Evolutionary conservation across 2,113 vertebrate genomes (phyloP).

Genomic region (Hemicordylus capensis): DNA sequence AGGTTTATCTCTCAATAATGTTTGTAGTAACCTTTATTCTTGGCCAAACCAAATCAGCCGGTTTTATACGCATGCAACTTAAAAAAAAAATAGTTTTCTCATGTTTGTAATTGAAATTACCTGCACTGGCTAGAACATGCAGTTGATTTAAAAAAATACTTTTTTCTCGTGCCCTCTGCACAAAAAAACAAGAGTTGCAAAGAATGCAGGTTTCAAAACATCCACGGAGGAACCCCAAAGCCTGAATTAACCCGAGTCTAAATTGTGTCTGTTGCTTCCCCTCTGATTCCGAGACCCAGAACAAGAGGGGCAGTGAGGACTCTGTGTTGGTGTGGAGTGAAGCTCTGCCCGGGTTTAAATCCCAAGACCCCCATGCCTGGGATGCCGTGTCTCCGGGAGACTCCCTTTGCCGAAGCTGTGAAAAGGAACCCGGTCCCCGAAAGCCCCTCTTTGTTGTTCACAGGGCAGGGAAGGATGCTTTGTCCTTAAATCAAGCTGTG

Average conservation of each 20-base stretch:
- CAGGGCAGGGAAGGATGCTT: not conserved
- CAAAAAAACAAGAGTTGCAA: not conserved
- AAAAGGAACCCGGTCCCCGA: too few species aligned
- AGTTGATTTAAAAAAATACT: not conserved
- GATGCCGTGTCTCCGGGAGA: not conserved
- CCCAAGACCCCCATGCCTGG: not conserved
- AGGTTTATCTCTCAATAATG: not conserved
- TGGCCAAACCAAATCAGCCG: not conserved
- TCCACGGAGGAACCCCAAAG: not conserved
- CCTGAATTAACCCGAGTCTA: not conserved
- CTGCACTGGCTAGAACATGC: not conserved
- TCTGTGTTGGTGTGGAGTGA: not conserved
- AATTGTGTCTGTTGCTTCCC: not conserved
- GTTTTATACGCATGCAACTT: not conserved
- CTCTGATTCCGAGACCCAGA: rapidly evolving
- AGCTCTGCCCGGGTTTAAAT: not conserved
- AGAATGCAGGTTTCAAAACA: not conserved
- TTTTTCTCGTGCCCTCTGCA: not conserved
- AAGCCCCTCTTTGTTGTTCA: not conserved
- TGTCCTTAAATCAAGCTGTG: not conserved
- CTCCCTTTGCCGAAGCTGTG: not conserved
- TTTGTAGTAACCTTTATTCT: not conserved
- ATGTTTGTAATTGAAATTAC: not conserved
- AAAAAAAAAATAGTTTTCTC: too few species aligned
- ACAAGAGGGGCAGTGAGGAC: not conserved